These are phyloP conservation scores for Heliconius cydno DNA, from an alignment of 2,888 invertebrate species.

Conservation along the genomic window DNA sequence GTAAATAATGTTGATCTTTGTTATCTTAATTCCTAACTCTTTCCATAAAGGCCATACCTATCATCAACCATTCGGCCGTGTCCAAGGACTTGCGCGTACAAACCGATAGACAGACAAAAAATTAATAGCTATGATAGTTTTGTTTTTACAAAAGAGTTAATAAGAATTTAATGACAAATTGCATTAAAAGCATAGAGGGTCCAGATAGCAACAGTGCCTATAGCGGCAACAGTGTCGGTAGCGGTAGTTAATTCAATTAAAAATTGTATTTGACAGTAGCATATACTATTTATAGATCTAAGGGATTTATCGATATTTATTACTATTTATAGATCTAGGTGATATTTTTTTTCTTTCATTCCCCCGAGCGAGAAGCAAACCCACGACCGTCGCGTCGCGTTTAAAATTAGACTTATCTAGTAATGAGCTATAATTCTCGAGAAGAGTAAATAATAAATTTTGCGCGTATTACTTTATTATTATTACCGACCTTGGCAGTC, in stretches of 20 bases:
- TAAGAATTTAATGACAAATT: neutral
- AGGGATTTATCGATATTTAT: too few relatives aligned
- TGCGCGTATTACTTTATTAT: neutral
- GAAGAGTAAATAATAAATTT: too few relatives aligned
- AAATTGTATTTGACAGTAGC: too few relatives aligned
- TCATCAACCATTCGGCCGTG: conserved; percentile 1
- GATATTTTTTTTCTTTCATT: neutral
- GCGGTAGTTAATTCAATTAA: too few relatives aligned
- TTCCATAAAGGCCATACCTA: neutral
- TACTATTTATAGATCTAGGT: too few relatives aligned
- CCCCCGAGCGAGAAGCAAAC: neutral
- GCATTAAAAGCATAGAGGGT: too few relatives aligned
- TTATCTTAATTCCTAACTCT: too few relatives aligned
- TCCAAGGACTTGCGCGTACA: conserved; percentile 1
- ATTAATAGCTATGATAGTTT: neutral
- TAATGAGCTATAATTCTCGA: neutral
- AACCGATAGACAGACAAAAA: neutral
- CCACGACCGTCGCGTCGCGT: neutral
- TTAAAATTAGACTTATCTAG: too few relatives aligned
- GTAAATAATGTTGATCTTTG: too few relatives aligned
- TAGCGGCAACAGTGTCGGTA: too few relatives aligned
- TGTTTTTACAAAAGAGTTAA: neutral
- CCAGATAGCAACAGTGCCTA: too few relatives aligned
- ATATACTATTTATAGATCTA: too few relatives aligned
- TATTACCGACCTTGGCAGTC: neutral